Base-by-base conservation (phyloP, 64 coral and sea anemone species). In the Montipora capricornis region DNA sequence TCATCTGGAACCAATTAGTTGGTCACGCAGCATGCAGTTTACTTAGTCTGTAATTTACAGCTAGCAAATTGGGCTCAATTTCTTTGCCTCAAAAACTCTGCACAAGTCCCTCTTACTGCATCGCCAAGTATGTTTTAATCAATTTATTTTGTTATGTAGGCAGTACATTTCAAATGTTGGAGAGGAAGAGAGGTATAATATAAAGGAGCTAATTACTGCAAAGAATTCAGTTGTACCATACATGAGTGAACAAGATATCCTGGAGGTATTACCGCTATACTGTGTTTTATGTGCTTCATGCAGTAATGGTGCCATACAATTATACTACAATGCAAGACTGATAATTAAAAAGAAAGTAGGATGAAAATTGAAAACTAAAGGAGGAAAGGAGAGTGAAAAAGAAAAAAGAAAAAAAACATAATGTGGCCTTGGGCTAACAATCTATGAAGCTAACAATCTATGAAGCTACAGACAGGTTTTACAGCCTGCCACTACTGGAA, bases 181-280 rank as follows among this genome's bases (percentile, higher is more conserved):
- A 16, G 46, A 87, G 80, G 89, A 96, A 5, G 97, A 96, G 78
- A 99, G 80, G 55, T 96, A 96, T 73, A 99, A 96, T 90, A 62
- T 99, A 19, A 96, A 99, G 49, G 97, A 99, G 7, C 80, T 96
- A 16, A 91, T 99, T 5, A 99, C 80, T 10, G 87, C 84, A 49
- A 92, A 58, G 44, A 96, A 94, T 58, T 14, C 69, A 24, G 2
- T 89, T 90, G 85, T 90, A 29, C 84, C 91, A 53, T 84, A 78
- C 52, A 50, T 99, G n/a, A 96, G 71, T 66, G 92, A 99, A 26
- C 89, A 94, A 57, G 88, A 99, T n/a, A 77, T 99, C 15, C n/a
- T 99, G 84, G 88, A 99, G 84, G 97, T 99, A 74, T 20, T 57
- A 11, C 37, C 1, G 71, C 37, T 37, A 37, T 37, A 37, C 37